These are phyloP conservation scores for Larimichthys crocea DNA, from an alignment of 2,113 vertebrate genomes.

Conservation along the genomic window DNA sequence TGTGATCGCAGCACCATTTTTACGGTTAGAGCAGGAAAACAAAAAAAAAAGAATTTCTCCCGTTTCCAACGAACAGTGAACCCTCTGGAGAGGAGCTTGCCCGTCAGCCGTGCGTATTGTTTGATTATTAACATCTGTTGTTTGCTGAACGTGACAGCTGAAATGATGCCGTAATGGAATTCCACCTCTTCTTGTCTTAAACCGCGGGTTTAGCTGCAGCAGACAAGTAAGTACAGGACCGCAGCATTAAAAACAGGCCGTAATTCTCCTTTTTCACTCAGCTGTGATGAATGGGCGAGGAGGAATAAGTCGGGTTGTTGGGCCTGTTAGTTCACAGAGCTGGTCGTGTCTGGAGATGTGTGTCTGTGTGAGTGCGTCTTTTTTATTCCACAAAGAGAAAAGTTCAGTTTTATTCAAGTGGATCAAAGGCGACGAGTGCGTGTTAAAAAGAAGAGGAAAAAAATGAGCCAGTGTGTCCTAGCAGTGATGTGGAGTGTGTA, in stretches of 20 bases:
- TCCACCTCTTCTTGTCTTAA: not conserved
- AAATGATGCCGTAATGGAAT: conserved; percentile 37
- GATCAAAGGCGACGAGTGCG: conserved; percentile 19
- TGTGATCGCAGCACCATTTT: not conserved
- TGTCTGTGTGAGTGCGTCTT: conserved; percentile 9
- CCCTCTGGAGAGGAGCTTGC: too few species aligned
- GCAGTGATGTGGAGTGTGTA: conserved; percentile 49
- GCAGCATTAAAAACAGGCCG: not conserved
- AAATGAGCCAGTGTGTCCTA: conserved; percentile 39
- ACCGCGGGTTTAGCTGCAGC: not conserved
- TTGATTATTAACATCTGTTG: conserved; percentile 48
- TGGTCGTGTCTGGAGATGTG: conserved; percentile 38
- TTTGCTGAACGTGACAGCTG: conserved; percentile 25
- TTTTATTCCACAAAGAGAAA: conserved; percentile 51
- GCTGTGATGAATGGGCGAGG: conserved; percentile 45
- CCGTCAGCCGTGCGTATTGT: not conserved
- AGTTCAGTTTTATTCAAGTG: conserved; percentile 21
- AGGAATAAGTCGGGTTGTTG: conserved; percentile 28
- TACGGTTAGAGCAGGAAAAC: not conserved
- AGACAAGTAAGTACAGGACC: conserved; percentile 49
- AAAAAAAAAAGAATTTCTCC: not conserved
- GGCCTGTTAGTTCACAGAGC: conserved; percentile 10
- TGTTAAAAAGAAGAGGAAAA: not conserved
- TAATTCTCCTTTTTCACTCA: conserved; percentile 22
- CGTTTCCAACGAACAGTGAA: not conserved